Percentiles rank a stretch among this genome's conserved stretches.
These are phyloP conservation scores for Lingula anatina DNA, from an alignment of 2,888 invertebrate genomes.

Conservation along the genomic window DNA sequence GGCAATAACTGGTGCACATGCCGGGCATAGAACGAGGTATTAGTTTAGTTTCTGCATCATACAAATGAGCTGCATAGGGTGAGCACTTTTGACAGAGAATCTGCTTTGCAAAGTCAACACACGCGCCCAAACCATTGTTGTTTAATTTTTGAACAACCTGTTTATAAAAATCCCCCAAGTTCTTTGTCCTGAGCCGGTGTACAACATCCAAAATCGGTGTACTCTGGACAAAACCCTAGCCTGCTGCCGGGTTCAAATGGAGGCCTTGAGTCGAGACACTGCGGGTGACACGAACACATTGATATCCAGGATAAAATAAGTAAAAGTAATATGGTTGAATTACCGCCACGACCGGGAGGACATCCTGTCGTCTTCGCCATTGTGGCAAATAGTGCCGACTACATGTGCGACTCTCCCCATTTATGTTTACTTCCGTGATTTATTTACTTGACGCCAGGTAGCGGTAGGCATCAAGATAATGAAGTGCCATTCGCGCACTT, in stretches of 20 bases:
- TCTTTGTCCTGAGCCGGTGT: constrained; percentile 20
- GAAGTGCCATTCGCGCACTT: too few relatives aligned
- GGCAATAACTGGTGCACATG: constrained; percentile 32
- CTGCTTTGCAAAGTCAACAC: constrained; percentile 22
- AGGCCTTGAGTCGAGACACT: constrained; percentile 40
- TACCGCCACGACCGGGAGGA: too few relatives aligned
- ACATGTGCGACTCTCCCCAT: too few relatives aligned
- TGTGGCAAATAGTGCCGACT: too few relatives aligned
- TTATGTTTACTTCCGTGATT: too few relatives aligned
- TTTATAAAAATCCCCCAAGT: constrained; percentile 12
- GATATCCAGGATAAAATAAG: too few relatives aligned
- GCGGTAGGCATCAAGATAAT: too few relatives aligned
- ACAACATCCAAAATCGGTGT: constrained; percentile 39
- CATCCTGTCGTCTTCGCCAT: background rate
- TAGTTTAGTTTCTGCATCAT: constrained; percentile 29
- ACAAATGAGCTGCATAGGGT: constrained; percentile 45
- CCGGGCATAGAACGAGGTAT: constrained; percentile 31
- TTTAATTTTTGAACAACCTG: too few relatives aligned
- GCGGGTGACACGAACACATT: too few relatives aligned
- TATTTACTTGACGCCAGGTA: too few relatives aligned
- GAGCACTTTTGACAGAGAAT: constrained; percentile 43
- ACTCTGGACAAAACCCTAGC: constrained; percentile 34
- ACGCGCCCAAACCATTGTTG: constrained; percentile 18
- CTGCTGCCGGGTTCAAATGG: constrained; percentile 26
- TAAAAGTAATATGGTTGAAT: too few relatives aligned